A percentile compares a stretch with the other conserved stretches of the same genome.
phyloP scores from a whole-genome alignment of 2,113 vertebrate species.

The Tetrax tetrax region DNA sequence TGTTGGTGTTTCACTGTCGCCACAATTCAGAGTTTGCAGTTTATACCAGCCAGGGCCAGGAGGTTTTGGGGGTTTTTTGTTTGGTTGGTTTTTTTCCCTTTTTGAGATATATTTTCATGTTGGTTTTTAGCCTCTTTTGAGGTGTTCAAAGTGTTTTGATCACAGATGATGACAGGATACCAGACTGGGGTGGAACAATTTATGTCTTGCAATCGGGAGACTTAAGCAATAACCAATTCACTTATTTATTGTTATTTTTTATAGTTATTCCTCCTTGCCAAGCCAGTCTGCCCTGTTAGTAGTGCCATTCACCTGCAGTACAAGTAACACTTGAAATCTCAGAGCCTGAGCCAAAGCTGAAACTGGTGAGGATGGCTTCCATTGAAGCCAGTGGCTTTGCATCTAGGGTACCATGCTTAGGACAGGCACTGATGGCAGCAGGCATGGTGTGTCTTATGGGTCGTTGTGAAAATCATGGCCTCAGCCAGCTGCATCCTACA shows the following conservation, averaged over 20 bases:
- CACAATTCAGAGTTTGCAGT: background rate
- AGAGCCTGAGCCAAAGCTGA: background rate
- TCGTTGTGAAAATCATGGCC: background rate
- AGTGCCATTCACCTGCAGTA: background rate
- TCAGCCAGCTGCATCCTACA: background rate
- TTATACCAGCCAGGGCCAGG: background rate
- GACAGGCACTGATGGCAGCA: background rate
- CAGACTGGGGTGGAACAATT: background rate
- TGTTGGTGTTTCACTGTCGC: background rate
- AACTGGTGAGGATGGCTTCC: background rate
- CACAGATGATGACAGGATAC: background rate
- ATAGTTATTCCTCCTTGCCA: background rate
- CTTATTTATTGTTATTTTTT: background rate
- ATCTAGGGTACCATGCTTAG: background rate
- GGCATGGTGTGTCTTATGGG: background rate
- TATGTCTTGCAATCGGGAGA: background rate
- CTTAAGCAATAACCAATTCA: background rate
- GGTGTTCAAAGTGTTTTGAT: background rate
- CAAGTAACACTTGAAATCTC: background rate
- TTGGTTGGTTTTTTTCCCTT: background rate
- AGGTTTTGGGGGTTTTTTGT: no score
- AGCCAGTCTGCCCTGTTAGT: background rate
- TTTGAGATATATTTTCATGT: background rate
- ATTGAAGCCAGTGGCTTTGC: background rate
- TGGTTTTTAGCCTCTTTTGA: background rate